These are phyloP conservation scores for Callopanchax toddi DNA, from an alignment of 2,113 vertebrate genomes.

Conservation along the genomic window DNA sequence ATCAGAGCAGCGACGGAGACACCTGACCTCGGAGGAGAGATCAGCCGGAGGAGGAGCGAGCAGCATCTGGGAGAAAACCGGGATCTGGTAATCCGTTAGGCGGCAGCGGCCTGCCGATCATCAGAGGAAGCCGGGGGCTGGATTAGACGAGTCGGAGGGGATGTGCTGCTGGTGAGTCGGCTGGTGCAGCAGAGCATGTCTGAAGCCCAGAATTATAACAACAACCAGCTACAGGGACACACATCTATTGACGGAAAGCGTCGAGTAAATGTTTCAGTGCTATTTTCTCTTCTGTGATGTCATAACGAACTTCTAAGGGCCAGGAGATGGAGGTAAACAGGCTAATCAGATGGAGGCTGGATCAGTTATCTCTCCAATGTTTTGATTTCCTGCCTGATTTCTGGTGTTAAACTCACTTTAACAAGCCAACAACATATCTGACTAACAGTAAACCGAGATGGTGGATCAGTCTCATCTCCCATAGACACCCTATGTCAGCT, in stretches of 20 bases:
- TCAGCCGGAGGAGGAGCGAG: slow-evolving; percentile 7
- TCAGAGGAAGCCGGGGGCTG: slow-evolving; percentile 66
- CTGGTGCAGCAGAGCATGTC: slow-evolving; percentile 3
- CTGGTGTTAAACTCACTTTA: not conserved
- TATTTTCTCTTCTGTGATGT: not conserved
- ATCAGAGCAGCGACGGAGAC: slow-evolving; percentile 24
- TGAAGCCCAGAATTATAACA: not conserved
- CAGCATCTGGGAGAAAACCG: slow-evolving; percentile 4
- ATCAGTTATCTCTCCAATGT: not conserved
- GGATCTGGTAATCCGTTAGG: slow-evolving; percentile 19
- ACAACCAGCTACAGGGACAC: not conserved
- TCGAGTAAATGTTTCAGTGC: not conserved
- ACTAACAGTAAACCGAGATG: not conserved
- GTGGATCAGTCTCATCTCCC: slow-evolving; percentile 30
- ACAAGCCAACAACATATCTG: too few relatives aligned
- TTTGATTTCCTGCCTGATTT: not conserved
- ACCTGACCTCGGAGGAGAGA: slow-evolving; percentile 32
- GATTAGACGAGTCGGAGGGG: slow-evolving; percentile 68
- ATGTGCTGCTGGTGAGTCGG: slow-evolving; percentile 69
- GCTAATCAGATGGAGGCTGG: slow-evolving; percentile 53
- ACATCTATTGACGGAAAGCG: not conserved
- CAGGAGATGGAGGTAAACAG: slow-evolving; percentile 24
- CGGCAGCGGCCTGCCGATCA: slow-evolving; percentile 53
- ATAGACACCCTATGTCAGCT: slow-evolving; percentile 7
- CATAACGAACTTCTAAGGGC: slow-evolving; percentile 16